Percentiles rank a stretch among this genome's conserved stretches.
Evolutionary conservation across 2,888 invertebrate genomes (phyloP).

Genomic region (Diplolepis rosae): DNA sequence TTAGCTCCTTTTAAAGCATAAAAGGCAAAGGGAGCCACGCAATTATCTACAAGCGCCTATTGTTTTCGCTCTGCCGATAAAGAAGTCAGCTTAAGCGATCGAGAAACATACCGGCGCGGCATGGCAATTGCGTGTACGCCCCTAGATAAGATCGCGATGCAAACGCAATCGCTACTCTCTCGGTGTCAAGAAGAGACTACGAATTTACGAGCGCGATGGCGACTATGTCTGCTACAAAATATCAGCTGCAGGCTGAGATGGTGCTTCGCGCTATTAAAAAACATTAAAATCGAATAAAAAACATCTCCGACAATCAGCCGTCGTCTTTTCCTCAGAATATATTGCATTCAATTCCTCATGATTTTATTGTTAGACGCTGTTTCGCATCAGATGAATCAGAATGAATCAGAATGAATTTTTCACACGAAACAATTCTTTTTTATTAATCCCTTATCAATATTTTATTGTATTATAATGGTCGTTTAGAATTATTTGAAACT

Average conservation of each 20-base stretch:
- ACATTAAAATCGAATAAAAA: not conserved
- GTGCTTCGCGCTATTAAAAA: not conserved
- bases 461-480: too few relatives aligned
- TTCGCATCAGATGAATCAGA: too few relatives aligned
- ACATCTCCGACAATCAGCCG: not conserved
- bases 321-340: not conserved
- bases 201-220: conserved; percentile 16
- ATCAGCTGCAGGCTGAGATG: not conserved
- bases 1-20: not conserved
- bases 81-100: conserved; percentile 34
- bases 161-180: conserved; percentile 20
- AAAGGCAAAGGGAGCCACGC: not conserved
- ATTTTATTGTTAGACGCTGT: too few relatives aligned
- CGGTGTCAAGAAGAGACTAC: conserved; percentile 10
- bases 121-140: conserved; percentile 21
- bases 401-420: too few relatives aligned
- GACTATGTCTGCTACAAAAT: not conserved
- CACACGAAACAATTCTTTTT: too few relatives aligned
- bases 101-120: conserved; percentile 6
- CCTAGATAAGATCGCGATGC: conserved; percentile 24
- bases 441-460: too few relatives aligned
- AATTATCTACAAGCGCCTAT: conserved; percentile 35
- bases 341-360: too few relatives aligned
- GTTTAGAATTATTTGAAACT: too few relatives aligned
- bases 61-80: conserved; percentile 48